Conservation (phyloP, 1,140 invertebrate genomes). For the Aphidius ervi region DNA sequence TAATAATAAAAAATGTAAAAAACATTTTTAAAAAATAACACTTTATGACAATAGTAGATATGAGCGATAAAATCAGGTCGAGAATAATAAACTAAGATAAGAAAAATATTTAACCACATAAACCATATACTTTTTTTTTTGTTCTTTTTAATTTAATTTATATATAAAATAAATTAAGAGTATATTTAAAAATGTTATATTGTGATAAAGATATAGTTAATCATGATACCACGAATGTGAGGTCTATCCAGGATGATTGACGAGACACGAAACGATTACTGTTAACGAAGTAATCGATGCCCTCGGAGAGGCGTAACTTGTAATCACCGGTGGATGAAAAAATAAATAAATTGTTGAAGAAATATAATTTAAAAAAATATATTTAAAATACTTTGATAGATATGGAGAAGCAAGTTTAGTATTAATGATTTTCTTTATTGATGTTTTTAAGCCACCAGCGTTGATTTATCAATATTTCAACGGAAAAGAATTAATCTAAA, state of each 20-base stretch:
- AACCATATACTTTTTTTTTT: too few species aligned
- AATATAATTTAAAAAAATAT: background rate
- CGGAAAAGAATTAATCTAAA: too few species aligned
- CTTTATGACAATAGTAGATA: too few species aligned
- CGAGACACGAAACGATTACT: conserved; percentile 23
- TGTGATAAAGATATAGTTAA: background rate
- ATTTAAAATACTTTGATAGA: background rate
- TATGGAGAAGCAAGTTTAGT: background rate
- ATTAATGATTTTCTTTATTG: background rate
- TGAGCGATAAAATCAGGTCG: too few species aligned
- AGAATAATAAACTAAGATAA: too few species aligned
- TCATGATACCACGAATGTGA: conserved; percentile 21
- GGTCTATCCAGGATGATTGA: conserved; percentile 17
- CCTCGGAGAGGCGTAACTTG: conserved; percentile 20
- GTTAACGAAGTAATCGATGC: conserved; percentile 24
- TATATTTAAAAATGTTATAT: too few species aligned
- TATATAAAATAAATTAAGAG: too few species aligned
- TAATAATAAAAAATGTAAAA: too few species aligned
- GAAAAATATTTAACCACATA: too few species aligned
- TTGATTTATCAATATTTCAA: conserved; percentile 20
- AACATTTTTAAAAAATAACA: too few species aligned
- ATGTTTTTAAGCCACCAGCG: conserved; percentile 20
- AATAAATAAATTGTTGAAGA: background rate
- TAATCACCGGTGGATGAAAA: conserved; percentile 22
- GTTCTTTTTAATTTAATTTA: too few species aligned